These are phyloP conservation scores for Tholera decimalis DNA, from an alignment of 2,888 invertebrate genomes.

Conservation along the genomic window DNA sequence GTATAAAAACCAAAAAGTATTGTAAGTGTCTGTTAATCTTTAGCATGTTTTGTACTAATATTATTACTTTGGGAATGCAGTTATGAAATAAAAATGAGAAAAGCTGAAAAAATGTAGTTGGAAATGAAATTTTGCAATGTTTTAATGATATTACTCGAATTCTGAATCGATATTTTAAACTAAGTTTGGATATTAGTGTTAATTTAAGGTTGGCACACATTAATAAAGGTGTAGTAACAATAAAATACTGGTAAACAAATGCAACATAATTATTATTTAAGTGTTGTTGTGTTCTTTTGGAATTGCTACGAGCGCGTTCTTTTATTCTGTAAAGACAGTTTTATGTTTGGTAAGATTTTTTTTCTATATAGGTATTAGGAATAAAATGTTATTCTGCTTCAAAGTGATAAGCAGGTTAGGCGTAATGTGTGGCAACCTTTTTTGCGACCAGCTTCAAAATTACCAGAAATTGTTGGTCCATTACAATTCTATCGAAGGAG, in stretches of 20 bases:
- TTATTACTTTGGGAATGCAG: slow-evolving; percentile 58
- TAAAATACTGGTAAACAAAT: slow-evolving; percentile 32
- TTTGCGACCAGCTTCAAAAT: slow-evolving; percentile 39
- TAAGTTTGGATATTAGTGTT: slow-evolving; percentile 67
- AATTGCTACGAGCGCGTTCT: slow-evolving; percentile 53
- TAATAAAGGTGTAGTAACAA: slow-evolving; percentile 35
- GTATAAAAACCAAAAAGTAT: slow-evolving; percentile 65
- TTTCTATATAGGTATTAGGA: slow-evolving; percentile 13
- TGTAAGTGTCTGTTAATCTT: slow-evolving; percentile 66
- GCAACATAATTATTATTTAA: slow-evolving; percentile 38
- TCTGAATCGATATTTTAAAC: slow-evolving; percentile 69
- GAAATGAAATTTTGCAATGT: slow-evolving; percentile 53
- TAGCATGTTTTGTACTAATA: slow-evolving; percentile 63
- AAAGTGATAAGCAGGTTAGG: slow-evolving; percentile 1
- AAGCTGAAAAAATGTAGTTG: slow-evolving; percentile 30
- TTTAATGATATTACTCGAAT: slow-evolving; percentile 76
- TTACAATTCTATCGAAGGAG: slow-evolving; percentile 57
- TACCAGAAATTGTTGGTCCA: slow-evolving; percentile 59
- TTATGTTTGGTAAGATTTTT: slow-evolving; percentile 17
- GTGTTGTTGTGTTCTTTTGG: slow-evolving; percentile 60
- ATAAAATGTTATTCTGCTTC: slow-evolving; percentile 13
- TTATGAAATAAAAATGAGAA: slow-evolving; percentile 29
- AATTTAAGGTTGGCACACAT: slow-evolving; percentile 58
- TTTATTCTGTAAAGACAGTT: slow-evolving; percentile 28
- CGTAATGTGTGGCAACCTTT: slow-evolving; percentile 55